Conservation (phyloP, 2,888 invertebrate genomes). For the Meta bourneti region DNA sequence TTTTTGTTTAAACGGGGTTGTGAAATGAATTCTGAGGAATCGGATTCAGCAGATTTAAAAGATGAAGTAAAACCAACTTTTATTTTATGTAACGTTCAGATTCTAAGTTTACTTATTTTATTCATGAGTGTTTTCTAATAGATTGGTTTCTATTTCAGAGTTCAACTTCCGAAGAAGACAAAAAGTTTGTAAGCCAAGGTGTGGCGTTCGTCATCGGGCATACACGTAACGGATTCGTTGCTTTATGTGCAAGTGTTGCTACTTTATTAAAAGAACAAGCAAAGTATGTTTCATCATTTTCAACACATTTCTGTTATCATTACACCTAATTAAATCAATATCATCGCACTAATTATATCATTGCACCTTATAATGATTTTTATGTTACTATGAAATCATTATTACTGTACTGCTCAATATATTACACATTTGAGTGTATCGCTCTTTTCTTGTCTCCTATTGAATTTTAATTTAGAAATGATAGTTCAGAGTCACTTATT, state of each 20-base stretch:
- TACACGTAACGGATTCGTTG: conserved; percentile 62
- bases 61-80: conserved; percentile 15
- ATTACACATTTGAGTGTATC: no score
- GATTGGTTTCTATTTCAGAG: conserved; percentile 4
- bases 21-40: conserved; percentile 27
- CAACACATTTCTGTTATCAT: not conserved
- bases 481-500: no score
- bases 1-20: not conserved
- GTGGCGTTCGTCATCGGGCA: conserved; percentile 70
- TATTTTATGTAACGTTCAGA: not conserved
- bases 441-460: no score
- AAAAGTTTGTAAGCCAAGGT: conserved; percentile 64
- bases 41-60: conserved; percentile 9
- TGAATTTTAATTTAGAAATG: no score
- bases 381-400: not conserved
- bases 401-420: not conserved
- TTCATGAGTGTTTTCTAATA: not conserved
- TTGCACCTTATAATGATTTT: not conserved
- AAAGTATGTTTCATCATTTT: conserved; percentile 5
- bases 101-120: not conserved
- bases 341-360: not conserved
- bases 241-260: conserved; percentile 66
- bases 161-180: conserved; percentile 43
- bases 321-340: not conserved
- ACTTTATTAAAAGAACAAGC: conserved; percentile 64